Conservation (phyloP, 2,797 vertebrate genomes). For the Antrozous pallidus region DNA sequence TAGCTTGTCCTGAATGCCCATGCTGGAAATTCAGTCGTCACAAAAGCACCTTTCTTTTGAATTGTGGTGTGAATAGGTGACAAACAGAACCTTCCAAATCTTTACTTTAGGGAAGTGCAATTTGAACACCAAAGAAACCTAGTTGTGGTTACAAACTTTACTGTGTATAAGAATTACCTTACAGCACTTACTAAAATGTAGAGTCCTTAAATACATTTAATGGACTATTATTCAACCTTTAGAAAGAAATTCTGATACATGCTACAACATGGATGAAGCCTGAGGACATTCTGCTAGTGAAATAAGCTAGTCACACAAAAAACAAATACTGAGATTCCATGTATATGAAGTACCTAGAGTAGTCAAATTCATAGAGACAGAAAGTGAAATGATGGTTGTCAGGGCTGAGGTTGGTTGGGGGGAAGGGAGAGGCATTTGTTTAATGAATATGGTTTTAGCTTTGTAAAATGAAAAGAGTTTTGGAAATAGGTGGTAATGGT, state of each 20-base stretch:
- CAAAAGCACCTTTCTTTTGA: neutral
- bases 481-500: neutral
- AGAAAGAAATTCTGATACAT: neutral
- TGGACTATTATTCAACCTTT: neutral
- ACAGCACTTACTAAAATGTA: neutral
- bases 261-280: neutral
- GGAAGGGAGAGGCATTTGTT: neutral
- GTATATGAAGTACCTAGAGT: neutral
- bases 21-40: neutral
- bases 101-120: neutral
- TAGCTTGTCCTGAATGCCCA: neutral
- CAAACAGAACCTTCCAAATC: neutral
- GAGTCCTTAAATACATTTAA: neutral
- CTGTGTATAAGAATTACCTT: neutral
- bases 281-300: neutral
- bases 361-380: neutral
- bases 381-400: neutral
- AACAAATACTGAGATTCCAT: neutral
- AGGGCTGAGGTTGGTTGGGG: neutral
- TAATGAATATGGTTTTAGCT: neutral
- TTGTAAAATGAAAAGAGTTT: neutral
- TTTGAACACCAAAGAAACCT: neutral
- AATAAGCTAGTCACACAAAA: neutral
- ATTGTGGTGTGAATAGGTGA: neutral
- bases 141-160: neutral